These are phyloP conservation scores for Drosophila leontia DNA, from an alignment of 1,140 invertebrate species.

Conservation along the genomic window DNA sequence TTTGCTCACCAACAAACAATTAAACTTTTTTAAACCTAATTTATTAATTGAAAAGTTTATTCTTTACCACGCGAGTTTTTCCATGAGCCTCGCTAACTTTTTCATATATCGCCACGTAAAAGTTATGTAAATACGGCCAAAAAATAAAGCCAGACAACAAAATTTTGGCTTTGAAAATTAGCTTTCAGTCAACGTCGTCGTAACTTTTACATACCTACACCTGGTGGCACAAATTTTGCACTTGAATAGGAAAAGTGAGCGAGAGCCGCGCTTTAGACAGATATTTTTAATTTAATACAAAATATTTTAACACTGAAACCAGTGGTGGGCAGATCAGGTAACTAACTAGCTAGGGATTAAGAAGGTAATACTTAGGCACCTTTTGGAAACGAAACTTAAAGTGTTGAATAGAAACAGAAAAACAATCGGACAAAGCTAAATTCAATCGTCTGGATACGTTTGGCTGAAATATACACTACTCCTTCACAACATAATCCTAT, in stretches of 20 bases:
- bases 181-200: slow-evolving; percentile 59
- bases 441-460: not conserved
- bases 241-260: not conserved
- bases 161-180: slow-evolving; percentile 62
- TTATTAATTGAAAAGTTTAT: slow-evolving; percentile 76
- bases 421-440: not conserved
- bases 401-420: not conserved
- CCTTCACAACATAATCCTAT: not conserved
- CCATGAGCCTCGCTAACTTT: slow-evolving; percentile 8
- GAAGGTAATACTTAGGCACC: too few relatives aligned
- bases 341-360: too few relatives aligned
- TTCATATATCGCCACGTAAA: slow-evolving; percentile 42
- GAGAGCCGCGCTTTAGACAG: slow-evolving; percentile 14
- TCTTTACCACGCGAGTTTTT: slow-evolving; percentile 49
- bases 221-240: slow-evolving; percentile 22
- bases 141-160: slow-evolving; percentile 47
- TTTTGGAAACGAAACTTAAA: too few relatives aligned
- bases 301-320: slow-evolving; percentile 43
- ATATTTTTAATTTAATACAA: slow-evolving; percentile 46
- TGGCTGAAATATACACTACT: not conserved
- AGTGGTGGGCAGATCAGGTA: not conserved
- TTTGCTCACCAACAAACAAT: slow-evolving; percentile 53
- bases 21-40: slow-evolving; percentile 54
- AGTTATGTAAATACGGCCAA: slow-evolving; percentile 49
- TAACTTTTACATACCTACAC: slow-evolving; percentile 30